Evolutionary conservation across 2,888 invertebrate genomes (phyloP).

Genomic region (Oxytorus armatus): DNA sequence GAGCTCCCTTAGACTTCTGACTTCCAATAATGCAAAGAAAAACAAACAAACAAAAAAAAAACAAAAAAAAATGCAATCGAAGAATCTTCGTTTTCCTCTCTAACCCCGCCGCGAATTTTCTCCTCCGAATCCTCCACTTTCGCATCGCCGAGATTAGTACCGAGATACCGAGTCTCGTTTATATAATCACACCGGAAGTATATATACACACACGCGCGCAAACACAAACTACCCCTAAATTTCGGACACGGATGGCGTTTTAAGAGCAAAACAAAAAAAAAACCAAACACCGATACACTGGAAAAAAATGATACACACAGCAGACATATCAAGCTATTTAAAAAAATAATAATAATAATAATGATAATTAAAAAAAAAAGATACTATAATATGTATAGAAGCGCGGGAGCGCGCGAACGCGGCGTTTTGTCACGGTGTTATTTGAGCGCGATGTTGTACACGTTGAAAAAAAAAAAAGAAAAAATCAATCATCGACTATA

Average conservation of each 20-base stretch:
- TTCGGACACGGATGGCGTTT: too few relatives aligned
- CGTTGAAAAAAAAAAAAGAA: conserved; percentile 25
- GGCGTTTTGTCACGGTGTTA: conserved; percentile 52
- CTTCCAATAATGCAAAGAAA: conserved; percentile 22
- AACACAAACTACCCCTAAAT: conserved; percentile 2
- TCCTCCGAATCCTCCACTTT: conserved; percentile 45
- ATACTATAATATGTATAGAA: conserved; percentile 63
- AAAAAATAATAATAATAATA: conserved; percentile 37
- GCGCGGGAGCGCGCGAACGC: conserved; percentile 49
- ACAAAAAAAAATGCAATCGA: conserved; percentile 4
- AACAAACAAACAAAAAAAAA: conserved; percentile 1
- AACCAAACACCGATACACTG: conserved; percentile 40
- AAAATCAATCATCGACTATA: conserved; percentile 39
- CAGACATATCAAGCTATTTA: conserved; percentile 71
- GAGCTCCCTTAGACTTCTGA: conserved; percentile 46
- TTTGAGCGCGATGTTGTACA: conserved; percentile 34
- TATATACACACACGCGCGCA: conserved; percentile 18
- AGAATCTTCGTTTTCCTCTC: conserved; percentile 2
- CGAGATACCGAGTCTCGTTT: conserved; percentile 66
- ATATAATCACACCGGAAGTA: conserved; percentile 66
- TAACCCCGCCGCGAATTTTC: conserved; percentile 16
- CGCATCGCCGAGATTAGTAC: conserved; percentile 61
- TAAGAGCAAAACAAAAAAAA: conserved; percentile 21
- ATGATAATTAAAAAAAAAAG: conserved; percentile 45
- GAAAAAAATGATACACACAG: conserved; percentile 64